Evolutionary conservation across 2,888 invertebrate genomes (phyloP).

Genomic region (Blera fallax): DNA sequence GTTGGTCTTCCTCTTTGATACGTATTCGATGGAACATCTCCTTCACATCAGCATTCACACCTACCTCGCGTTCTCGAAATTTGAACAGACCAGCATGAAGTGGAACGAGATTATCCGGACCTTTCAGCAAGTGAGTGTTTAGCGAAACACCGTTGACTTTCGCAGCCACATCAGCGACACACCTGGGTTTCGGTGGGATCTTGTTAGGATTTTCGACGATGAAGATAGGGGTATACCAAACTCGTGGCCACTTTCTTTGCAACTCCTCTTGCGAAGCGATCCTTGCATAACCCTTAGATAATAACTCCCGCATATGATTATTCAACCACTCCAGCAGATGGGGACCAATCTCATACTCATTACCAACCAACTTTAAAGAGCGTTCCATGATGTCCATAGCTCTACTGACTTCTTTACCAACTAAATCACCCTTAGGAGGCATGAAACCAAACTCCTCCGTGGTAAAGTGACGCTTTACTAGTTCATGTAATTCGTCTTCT

Average conservation of each 20-base stretch:
- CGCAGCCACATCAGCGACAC: not conserved
- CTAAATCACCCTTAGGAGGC: too few relatives aligned
- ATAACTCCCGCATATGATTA: slow-evolving; percentile 43
- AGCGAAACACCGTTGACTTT: not conserved
- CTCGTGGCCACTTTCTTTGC: slow-evolving; percentile 21
- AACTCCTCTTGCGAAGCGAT: slow-evolving; percentile 40
- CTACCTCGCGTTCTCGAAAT: too few relatives aligned
- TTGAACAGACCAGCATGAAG: too few relatives aligned
- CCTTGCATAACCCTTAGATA: slow-evolving; percentile 50
- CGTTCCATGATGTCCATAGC: too few relatives aligned
- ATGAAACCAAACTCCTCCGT: too few relatives aligned
- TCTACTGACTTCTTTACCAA: too few relatives aligned
- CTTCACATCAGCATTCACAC: not conserved
- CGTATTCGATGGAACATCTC: not conserved
- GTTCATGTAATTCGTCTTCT: too few relatives aligned
- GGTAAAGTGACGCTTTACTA: too few relatives aligned
- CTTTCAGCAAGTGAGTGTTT: not conserved
- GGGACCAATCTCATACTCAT: too few relatives aligned
- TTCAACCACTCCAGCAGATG: slow-evolving; percentile 37
- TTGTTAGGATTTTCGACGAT: slow-evolving; percentile 35
- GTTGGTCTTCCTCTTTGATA: not conserved
- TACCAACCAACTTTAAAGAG: too few relatives aligned
- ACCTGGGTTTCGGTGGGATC: not conserved
- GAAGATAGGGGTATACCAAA: slow-evolving; percentile 75
- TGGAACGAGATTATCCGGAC: too few relatives aligned